Conservation (phyloP, 2,888 invertebrate genomes). For the Melipona beecheii region DNA sequence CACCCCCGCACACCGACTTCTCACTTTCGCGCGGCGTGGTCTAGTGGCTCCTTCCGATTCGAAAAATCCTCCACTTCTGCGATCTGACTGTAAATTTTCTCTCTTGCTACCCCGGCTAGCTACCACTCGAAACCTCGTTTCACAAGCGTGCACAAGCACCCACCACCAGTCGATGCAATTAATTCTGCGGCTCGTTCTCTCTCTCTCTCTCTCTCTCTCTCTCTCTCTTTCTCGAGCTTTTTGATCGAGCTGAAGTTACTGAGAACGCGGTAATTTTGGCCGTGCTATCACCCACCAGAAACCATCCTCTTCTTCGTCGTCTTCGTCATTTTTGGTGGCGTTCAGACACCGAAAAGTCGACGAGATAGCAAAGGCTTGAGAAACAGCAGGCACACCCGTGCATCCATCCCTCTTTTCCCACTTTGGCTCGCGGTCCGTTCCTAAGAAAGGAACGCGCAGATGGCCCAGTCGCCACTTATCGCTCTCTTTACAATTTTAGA, state of each 20-base stretch:
- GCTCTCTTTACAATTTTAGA: conserved; percentile 77
- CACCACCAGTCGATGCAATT: conserved; percentile 25
- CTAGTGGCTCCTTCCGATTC: conserved; percentile 74
- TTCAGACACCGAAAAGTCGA: conserved; percentile 66
- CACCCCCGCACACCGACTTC: conserved; percentile 67
- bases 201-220: neutral
- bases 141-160: conserved; percentile 15
- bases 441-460: conserved; percentile 73
- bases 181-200: conserved; percentile 14
- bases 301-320: conserved; percentile 43
- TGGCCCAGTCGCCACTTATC: conserved; percentile 77
- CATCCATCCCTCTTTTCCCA: conserved; percentile 70
- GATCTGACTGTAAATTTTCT: conserved; percentile 33
- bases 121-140: conserved; percentile 43
- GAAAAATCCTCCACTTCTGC: conserved; percentile 60
- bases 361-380: conserved; percentile 78
- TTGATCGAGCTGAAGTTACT: conserved; percentile 28
- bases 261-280: conserved; percentile 44
- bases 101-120: conserved; percentile 22
- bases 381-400: conserved; percentile 77
- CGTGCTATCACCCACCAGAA: conserved; percentile 59
- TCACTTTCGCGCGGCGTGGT: conserved; percentile 56
- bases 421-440: conserved; percentile 69
- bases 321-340: conserved; percentile 68
- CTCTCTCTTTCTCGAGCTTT: neutral